A percentile compares a stretch with the other conserved stretches of the same genome.
Evolutionary conservation across 2,888 invertebrate genomes (phyloP).

Genomic region (Apomyelois bistriatella): DNA sequence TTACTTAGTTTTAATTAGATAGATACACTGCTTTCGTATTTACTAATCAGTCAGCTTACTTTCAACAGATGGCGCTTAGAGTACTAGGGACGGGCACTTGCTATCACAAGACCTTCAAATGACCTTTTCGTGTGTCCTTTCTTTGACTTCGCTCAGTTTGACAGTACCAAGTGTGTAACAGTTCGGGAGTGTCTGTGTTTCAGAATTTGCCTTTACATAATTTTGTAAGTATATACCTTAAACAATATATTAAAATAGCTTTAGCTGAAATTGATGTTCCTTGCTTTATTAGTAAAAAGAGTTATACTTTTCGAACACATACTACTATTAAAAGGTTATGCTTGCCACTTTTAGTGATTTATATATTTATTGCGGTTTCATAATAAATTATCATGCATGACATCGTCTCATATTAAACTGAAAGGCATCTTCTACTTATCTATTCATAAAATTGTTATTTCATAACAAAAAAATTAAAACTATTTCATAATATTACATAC

Average conservation of each 20-base stretch:
- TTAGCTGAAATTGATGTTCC: not conserved
- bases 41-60: not conserved
- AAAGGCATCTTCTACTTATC: no score
- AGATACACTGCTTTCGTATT: not conserved
- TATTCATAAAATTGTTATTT: no score
- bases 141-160: conserved; percentile 48
- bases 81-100: conserved; percentile 19
- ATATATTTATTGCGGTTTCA: no score
- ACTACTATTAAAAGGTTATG: no score
- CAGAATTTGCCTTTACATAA: conserved; percentile 24
- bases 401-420: no score
- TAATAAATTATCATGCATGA: no score
- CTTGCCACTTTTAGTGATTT: no score
- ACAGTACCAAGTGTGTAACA: conserved; percentile 56
- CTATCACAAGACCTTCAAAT: conserved; percentile 73
- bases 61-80: not conserved
- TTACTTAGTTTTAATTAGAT: no score
- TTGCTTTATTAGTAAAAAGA: no score
- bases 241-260: not conserved
- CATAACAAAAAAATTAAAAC: no score
- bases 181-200: conserved; percentile 65
- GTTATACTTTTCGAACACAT: no score
- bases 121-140: conserved; percentile 70
- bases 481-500: no score
- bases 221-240: conserved; percentile 25